Percentiles rank a stretch among this genome's conserved stretches.
phyloP scores from a whole-genome alignment of 2,797 vertebrate species.

The Chrosomus eos region DNA sequence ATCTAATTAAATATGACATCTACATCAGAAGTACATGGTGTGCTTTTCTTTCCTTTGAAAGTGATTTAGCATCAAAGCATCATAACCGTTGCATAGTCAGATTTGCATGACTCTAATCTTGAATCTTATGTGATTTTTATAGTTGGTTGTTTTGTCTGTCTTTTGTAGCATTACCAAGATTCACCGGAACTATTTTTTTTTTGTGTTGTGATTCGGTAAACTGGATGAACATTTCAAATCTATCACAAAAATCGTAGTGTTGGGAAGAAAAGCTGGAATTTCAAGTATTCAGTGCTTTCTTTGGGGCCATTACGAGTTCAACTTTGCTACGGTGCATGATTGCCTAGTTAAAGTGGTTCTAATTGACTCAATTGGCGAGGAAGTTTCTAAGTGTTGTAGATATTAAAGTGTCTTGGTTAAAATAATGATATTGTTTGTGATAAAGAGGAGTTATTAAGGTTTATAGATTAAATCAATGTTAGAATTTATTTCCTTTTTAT shows the following conservation, averaged over 20 bases:
- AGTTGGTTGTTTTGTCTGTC: background rate
- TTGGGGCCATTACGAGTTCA: slow-evolving; percentile 6
- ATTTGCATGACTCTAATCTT: background rate
- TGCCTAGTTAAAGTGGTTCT: background rate
- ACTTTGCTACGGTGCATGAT: slow-evolving; percentile 27
- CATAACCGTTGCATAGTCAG: background rate
- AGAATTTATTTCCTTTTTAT: background rate
- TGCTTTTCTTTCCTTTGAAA: background rate
- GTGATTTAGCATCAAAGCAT: background rate
- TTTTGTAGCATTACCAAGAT: background rate
- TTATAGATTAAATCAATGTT: background rate
- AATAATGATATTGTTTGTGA: background rate
- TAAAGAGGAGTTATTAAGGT: background rate
- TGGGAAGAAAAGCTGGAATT: background rate
- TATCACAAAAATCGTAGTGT: background rate
- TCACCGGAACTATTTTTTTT: background rate
- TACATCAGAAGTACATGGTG: background rate
- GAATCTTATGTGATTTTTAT: background rate
- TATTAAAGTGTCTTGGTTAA: slow-evolving; percentile 17
- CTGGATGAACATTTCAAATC: background rate
- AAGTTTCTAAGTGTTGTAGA: slow-evolving; percentile 1
- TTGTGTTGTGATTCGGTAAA: background rate
- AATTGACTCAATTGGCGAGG: background rate
- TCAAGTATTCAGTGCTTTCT: background rate
- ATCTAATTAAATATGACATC: slow-evolving; percentile 6